Evolutionary conservation across 2,113 vertebrate genomes (phyloP), one percentile per base, ranked within the genome.

Genomic region (Cololabis saira): DNA sequence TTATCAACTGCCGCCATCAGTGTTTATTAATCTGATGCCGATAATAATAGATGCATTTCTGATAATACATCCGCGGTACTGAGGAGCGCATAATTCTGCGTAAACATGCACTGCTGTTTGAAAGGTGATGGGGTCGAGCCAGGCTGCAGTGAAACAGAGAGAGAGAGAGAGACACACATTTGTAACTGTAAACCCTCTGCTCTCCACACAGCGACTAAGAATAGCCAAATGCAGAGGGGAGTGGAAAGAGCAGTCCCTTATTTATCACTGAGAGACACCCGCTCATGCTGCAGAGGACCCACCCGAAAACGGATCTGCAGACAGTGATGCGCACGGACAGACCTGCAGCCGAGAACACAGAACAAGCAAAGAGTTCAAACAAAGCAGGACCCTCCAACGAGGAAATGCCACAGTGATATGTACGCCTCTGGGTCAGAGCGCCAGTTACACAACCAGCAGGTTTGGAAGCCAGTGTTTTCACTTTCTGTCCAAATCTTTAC

Each of bases 131-230:
- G 56, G 24, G 33, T 5, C 48, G 8, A 42, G 44, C 0, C 33
- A 3, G 3, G 17, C 16, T 48, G 65, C 54, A 17, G 37, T 7
- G 30, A 76, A 53, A 76, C 68, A 54, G 22, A 65, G 53, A 76
- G 55, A 53, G 64, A 62, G 59, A 15, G 67, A 68, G 69, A 51
- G 59, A 22, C 8, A 59, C 67, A 80, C 78, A 75, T 78, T 69
- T 85, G 88, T 89, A 91, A 93, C 90, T 90, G 83, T 90, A 92
- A 87, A 92, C 84, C 74, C 40, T 74, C 19, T 61, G 61, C 77
- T 74, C 79, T 63, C 68, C 64, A 54, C 61, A 45, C 61, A 45
- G 71, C 11, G 62, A 84, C 90, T 91, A 93, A 90, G 78, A 81
- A 89, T 92, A 93, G 91, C 87, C 78, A 66, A 71, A 71, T 17